Evolutionary conservation across 1,140 invertebrate species (phyloP).

Genomic region (Drosophila yakuba): DNA sequence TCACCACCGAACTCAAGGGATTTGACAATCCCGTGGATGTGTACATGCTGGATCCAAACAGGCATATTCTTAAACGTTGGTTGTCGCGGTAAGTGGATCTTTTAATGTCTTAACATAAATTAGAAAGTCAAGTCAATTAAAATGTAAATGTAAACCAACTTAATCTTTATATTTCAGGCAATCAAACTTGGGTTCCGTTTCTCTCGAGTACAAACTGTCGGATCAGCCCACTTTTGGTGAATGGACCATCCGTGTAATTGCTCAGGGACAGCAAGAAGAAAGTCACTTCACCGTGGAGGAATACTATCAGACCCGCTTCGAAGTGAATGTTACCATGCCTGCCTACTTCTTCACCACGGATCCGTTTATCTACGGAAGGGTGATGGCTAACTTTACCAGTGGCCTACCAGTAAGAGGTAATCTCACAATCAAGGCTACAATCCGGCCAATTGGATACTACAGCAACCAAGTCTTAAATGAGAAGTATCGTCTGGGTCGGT

Average conservation of each 20-base stretch:
- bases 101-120: too few relatives aligned
- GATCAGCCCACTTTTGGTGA: conserved; percentile 96
- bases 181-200: conserved; percentile 96
- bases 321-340: conserved; percentile 98
- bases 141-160: too few relatives aligned
- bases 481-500: conserved; percentile 79
- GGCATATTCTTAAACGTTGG: conserved; percentile 95
- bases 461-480: conserved; percentile 84
- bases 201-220: conserved; percentile 94
- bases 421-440: conserved; percentile 92
- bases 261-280: conserved; percentile 94
- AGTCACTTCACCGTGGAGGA: conserved; percentile 95
- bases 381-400: conserved; percentile 97
- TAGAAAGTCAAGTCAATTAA: too few relatives aligned
- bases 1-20: conserved; percentile 94
- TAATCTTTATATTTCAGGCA: conserved; percentile 74
- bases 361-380: conserved; percentile 91
- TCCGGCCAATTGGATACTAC: conserved; percentile 88
- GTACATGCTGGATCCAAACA: conserved; percentile 94
- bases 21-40: conserved; percentile 95
- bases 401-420: conserved; percentile 93
- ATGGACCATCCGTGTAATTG: conserved; percentile 95
- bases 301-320: conserved; percentile 96
- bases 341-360: conserved; percentile 96
- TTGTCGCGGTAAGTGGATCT: conserved; percentile 87